phyloP scores from a whole-genome alignment of 2,797 vertebrate species.

The Ataeniobius toweri region DNA sequence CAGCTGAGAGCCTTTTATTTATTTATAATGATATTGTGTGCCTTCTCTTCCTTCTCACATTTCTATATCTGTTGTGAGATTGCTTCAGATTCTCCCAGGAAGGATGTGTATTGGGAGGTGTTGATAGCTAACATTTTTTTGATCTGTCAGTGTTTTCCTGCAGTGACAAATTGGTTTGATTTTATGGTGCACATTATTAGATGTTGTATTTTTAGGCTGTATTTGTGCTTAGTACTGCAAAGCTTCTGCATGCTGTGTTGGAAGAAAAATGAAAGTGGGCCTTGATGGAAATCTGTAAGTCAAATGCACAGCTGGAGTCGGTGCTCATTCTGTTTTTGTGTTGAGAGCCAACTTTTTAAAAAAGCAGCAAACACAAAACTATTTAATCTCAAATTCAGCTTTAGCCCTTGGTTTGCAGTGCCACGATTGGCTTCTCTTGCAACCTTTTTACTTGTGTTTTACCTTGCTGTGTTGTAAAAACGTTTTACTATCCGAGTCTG shows the following conservation, averaged over 20 bases:
- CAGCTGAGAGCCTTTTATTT: slow-evolving; percentile 68
- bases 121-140: slow-evolving; percentile 67
- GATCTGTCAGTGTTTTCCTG: slow-evolving; percentile 53
- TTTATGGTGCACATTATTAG: slow-evolving; percentile 65
- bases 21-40: slow-evolving; percentile 58
- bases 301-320: slow-evolving; percentile 51
- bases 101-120: slow-evolving; percentile 65
- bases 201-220: slow-evolving; percentile 70
- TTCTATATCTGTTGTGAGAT: slow-evolving; percentile 60
- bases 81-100: slow-evolving; percentile 59
- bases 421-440: slow-evolving; percentile 62
- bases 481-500: slow-evolving; percentile 54
- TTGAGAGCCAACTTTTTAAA: slow-evolving; percentile 59
- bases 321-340: slow-evolving; percentile 50
- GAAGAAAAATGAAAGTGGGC: slow-evolving; percentile 50
- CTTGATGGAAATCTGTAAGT: slow-evolving; percentile 65
- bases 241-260: slow-evolving; percentile 43
- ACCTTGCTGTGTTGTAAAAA: slow-evolving; percentile 53
- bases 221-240: slow-evolving; percentile 48
- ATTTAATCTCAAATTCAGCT: slow-evolving; percentile 61
- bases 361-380: slow-evolving; percentile 57
- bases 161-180: slow-evolving; percentile 70
- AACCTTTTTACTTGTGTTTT: slow-evolving; percentile 54
- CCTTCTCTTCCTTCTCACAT: slow-evolving; percentile 48
- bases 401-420: slow-evolving; percentile 66